Base-by-base conservation (phyloP, 2,113 vertebrate species). In the Melanocharis versteri region DNA sequence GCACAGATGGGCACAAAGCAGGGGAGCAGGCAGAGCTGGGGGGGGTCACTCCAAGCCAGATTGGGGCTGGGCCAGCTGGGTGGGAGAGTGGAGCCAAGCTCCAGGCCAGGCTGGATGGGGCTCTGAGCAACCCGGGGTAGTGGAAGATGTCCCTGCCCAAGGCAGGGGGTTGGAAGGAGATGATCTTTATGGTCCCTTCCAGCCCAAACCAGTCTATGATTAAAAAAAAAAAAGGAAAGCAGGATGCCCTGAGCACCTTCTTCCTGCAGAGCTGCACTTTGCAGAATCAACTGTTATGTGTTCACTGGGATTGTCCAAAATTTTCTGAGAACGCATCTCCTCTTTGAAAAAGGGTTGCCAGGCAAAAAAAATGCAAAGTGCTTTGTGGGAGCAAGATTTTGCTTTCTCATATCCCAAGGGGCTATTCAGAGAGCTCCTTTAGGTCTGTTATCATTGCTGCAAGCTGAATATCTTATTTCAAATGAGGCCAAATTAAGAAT, bases 241-340 rank as follows among this genome's bases (percentile, higher is more conserved):
- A n/a, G 65, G 61, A 18, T 40, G 42, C 33, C 6, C 8, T 2
- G 30, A 33, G 61, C 47, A 21, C 13, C 50, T 5, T 8, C n/a
- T 65, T 45, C 51, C 50, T 5, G 27, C 17, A 15, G 56, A 10
- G 0, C 27, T 15, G 44, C 15, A 8, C 24, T 39, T 13, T 19
- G 21, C 44, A 18, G 18, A 16, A 33, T 9, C 0, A 0, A 35
- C 44, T 6, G 27, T 21, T 60, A 2, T 0, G 5, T 33, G 2
- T 26, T 45, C 18, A 26, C 45, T n/a, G 16, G 15, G 60, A 35
- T 39, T 37, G n/a, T 6, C 76, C 21, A 33, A 53, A 45, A 30
- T 16, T 30, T 35, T 39, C 40, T 33, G 33, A 69, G 44, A 30
- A 31, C 8, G 5, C 28, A 10, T 26, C 5, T 73, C 14, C 30